Evolutionary conservation across 2,888 invertebrate genomes (phyloP).

Genomic region (Lithophane ornitopus): DNA sequence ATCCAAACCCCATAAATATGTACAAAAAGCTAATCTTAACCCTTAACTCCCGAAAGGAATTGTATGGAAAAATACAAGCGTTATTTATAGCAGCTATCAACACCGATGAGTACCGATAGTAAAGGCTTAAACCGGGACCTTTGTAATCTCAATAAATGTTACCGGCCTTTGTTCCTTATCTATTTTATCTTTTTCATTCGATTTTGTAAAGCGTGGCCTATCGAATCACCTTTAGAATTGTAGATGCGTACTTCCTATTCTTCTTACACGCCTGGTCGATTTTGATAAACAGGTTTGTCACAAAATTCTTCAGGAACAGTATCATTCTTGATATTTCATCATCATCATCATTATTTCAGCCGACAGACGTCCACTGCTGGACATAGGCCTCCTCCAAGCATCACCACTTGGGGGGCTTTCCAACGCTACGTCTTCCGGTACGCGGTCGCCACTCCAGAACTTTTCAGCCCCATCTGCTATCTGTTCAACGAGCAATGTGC

Average conservation of each 20-base stretch:
- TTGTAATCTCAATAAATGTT: constrained; percentile 72
- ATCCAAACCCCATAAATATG: not conserved
- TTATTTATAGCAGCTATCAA: constrained; percentile 69
- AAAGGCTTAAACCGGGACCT: constrained; percentile 62
- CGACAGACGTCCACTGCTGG: too few species aligned
- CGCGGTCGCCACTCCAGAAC: too few species aligned
- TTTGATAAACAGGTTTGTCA: not conserved
- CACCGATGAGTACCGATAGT: constrained; percentile 60
- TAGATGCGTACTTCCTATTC: not conserved
- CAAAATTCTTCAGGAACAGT: not conserved
- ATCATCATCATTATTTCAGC: too few species aligned
- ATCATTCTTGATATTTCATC: not conserved
- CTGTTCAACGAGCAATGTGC: too few species aligned
- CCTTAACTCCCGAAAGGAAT: constrained; percentile 53
- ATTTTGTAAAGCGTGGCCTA: constrained; percentile 34
- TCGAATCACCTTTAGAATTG: constrained; percentile 8
- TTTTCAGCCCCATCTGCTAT: too few species aligned
- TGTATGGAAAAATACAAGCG: constrained; percentile 51
- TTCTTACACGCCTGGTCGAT: not conserved
- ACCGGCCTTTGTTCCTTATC: constrained; percentile 65
- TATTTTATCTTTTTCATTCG: constrained; percentile 52
- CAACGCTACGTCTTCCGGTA: too few species aligned
- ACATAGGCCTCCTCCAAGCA: too few species aligned
- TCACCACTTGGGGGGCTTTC: too few species aligned
- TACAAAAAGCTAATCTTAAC: constrained; percentile 24